Conservation (phyloP, 2,888 invertebrate genomes). For the Pammene aurita region DNA sequence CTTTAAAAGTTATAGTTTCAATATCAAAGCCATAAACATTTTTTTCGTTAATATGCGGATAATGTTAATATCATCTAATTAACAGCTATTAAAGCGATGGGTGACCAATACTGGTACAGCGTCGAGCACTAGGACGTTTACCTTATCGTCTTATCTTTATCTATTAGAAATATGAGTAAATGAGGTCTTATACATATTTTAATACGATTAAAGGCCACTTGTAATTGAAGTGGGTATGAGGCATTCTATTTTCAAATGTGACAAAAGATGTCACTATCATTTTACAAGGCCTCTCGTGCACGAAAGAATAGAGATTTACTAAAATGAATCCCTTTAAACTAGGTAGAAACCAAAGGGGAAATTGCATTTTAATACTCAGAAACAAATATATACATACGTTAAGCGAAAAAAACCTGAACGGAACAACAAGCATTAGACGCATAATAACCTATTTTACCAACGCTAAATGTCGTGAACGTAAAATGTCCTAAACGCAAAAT, state of each 20-base stretch:
- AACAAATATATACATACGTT: conserved; percentile 5
- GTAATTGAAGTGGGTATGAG: neutral
- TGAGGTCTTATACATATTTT: neutral
- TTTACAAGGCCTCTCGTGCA: conserved; percentile 2
- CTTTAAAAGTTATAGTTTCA: no score
- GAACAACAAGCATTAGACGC: neutral
- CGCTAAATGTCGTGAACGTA: no score
- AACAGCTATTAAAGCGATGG: no score
- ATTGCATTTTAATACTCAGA: conserved; percentile 8
- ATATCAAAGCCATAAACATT: no score
- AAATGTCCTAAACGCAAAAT: no score
- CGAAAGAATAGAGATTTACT: neutral
- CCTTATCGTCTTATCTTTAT: neutral
- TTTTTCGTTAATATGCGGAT: no score
- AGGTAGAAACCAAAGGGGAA: conserved; percentile 10
- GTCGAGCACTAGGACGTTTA: no score
- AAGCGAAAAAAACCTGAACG: conserved; percentile 2
- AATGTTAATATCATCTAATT: no score
- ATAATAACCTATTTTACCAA: no score
- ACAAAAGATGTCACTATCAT: conserved; percentile 7
- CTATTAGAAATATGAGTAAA: neutral
- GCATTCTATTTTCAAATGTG: neutral
- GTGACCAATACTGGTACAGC: no score
- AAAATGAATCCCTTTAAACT: conserved; percentile 8
- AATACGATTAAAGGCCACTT: neutral